Conservation (phyloP, 2,797 vertebrate species). For the Thaleichthys pacificus region DNA sequence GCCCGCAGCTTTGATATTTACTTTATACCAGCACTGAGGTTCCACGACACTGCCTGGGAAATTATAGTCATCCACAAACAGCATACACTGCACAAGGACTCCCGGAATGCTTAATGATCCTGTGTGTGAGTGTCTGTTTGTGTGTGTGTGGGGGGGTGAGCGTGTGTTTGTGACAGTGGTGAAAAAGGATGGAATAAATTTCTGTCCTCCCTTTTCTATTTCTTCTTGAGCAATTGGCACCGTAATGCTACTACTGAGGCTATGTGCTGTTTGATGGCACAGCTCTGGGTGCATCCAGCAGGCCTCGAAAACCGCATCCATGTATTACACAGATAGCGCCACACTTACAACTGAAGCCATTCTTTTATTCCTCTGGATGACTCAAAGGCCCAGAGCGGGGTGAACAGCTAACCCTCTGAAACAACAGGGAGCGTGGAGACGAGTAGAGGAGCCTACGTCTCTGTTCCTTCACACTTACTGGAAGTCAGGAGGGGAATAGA, state of each 20-base stretch:
- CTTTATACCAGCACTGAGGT: conserved; percentile 15
- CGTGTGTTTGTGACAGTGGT: background rate
- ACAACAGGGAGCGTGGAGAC: no score
- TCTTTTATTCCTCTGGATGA: background rate
- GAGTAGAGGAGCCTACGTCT: no score
- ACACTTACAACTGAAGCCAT: background rate
- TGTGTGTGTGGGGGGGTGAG: background rate
- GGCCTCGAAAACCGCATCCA: background rate
- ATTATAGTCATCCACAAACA: conserved; percentile 21
- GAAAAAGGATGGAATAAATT: background rate
- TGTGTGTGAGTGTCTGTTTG: background rate
- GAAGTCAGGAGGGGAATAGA: no score
- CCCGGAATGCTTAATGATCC: conserved; percentile 45
- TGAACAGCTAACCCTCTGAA: no score
- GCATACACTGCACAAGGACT: conserved; percentile 27
- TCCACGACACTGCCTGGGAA: conserved; percentile 24
- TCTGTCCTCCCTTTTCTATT: conserved; percentile 6
- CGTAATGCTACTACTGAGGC: background rate
- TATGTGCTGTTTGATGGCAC: conserved; percentile 1
- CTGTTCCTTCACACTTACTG: no score
- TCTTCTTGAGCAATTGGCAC: background rate
- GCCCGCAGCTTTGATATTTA: conserved; percentile 14
- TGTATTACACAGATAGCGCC: background rate
- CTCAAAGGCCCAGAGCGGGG: no score
- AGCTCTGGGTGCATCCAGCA: background rate